phyloP scores from a whole-genome alignment of 2,113 vertebrate species.

The Smithornis capensis region DNA sequence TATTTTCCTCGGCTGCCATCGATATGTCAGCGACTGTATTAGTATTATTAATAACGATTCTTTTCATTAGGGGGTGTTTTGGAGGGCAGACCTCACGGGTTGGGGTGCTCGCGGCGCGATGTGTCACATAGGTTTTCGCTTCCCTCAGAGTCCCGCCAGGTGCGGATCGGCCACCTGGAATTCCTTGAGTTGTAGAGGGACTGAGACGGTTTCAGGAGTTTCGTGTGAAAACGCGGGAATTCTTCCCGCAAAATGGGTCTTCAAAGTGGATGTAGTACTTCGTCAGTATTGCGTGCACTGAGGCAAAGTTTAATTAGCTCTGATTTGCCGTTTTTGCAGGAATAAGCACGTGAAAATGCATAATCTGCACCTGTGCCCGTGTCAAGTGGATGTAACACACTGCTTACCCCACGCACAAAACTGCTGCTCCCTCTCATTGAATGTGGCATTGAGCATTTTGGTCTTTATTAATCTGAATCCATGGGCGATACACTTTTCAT shows the following conservation, averaged over 20 bases:
- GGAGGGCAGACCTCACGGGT: neutral
- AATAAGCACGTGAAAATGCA: neutral
- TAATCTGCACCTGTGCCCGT: neutral
- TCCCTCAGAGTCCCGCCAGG: fast-evolving
- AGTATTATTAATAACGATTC: fast-evolving
- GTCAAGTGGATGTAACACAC: neutral
- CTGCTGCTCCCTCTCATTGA: neutral
- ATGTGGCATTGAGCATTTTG: neutral
- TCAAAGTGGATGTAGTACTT: fast-evolving
- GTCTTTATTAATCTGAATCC: neutral
- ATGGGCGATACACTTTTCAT: fast-evolving
- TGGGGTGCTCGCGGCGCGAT: fast-evolving
- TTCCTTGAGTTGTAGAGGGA: neutral
- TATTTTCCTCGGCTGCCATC: neutral
- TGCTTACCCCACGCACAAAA: neutral
- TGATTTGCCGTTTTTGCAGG: neutral
- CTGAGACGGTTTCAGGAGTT: neutral
- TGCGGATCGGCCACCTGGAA: neutral
- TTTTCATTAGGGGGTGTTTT: fast-evolving
- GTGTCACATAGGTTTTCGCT: fast-evolving
- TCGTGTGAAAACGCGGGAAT: neutral
- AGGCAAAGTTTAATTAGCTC: neutral
- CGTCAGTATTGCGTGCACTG: fast-evolving
- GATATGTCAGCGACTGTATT: fast-evolving
- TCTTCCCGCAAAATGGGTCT: neutral